A percentile compares a stretch with the other conserved stretches of the same genome.
These are phyloP conservation scores for Pyrgilauda ruficollis DNA, from an alignment of 2,113 vertebrate species.

Conservation along the genomic window DNA sequence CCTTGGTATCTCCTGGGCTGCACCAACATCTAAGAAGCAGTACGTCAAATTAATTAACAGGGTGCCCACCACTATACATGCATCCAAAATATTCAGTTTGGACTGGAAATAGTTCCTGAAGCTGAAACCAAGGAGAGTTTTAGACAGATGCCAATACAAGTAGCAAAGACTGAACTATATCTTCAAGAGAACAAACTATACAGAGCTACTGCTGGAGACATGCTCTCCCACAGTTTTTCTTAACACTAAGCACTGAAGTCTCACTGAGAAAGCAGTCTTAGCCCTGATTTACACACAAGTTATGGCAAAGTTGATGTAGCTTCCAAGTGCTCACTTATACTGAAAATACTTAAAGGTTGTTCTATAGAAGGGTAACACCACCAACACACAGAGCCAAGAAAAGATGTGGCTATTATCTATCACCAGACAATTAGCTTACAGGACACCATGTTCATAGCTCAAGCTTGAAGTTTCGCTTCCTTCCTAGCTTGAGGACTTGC, in stretches of 20 bases:
- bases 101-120: constrained; percentile 84
- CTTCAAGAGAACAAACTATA: neutral
- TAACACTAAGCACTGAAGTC: neutral
- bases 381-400: neutral
- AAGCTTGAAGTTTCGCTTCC: neutral
- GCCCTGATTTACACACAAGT: neutral
- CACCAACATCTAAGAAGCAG: constrained; percentile 72
- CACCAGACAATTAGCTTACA: neutral
- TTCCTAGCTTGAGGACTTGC: neutral
- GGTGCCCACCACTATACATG: constrained; percentile 78
- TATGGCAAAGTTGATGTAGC: neutral
- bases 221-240: neutral
- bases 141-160: neutral
- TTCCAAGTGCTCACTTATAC: neutral
- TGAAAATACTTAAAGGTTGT: neutral
- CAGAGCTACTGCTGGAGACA: neutral
- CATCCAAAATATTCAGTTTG: constrained; percentile 84
- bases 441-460: neutral
- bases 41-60: constrained; percentile 82
- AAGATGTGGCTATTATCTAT: accelerated
- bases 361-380: neutral
- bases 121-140: constrained; percentile 64
- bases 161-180: neutral
- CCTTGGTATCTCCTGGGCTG: constrained; percentile 80
- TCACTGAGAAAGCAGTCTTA: neutral